Conservation (phyloP, 2,888 invertebrate genomes). For the Zhengitettix transpicula region DNA sequence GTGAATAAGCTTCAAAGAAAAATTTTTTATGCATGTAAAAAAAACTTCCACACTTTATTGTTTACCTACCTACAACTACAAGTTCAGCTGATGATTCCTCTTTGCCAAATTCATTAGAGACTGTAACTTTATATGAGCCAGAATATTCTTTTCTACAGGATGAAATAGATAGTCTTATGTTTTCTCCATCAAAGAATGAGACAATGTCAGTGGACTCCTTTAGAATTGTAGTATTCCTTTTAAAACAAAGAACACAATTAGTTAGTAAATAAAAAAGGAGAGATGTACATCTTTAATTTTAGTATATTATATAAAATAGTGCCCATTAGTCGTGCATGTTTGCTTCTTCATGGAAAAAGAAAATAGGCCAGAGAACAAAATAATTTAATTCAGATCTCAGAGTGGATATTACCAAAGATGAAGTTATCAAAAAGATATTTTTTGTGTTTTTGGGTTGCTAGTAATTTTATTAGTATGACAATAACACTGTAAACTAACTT, state of each 20-base stretch:
- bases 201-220: constrained; percentile 45
- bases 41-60: not conserved
- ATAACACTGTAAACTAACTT: too few species aligned
- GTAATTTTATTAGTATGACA: too few species aligned
- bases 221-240: constrained; percentile 15
- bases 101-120: constrained; percentile 81
- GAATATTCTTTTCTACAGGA: constrained; percentile 55
- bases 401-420: too few species aligned
- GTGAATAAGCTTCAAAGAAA: too few species aligned
- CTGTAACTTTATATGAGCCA: constrained; percentile 69
- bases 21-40: not conserved
- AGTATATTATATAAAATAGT: too few species aligned
- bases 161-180: constrained; percentile 60
- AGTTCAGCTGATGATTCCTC: constrained; percentile 77
- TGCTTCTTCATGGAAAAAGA: too few species aligned
- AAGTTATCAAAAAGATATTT: too few species aligned
- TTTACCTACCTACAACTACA: constrained; percentile 42
- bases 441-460: too few species aligned
- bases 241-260: not conserved
- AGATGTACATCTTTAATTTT: too few species aligned
- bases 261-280: not conserved
- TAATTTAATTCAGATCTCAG: too few species aligned
- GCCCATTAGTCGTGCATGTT: too few species aligned
- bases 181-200: constrained; percentile 71
- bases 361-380: too few species aligned